Percentiles rank a stretch among this genome's conserved stretches.
These are phyloP conservation scores for Sinella curviseta DNA, from an alignment of 1,140 invertebrate species.

Conservation along the genomic window DNA sequence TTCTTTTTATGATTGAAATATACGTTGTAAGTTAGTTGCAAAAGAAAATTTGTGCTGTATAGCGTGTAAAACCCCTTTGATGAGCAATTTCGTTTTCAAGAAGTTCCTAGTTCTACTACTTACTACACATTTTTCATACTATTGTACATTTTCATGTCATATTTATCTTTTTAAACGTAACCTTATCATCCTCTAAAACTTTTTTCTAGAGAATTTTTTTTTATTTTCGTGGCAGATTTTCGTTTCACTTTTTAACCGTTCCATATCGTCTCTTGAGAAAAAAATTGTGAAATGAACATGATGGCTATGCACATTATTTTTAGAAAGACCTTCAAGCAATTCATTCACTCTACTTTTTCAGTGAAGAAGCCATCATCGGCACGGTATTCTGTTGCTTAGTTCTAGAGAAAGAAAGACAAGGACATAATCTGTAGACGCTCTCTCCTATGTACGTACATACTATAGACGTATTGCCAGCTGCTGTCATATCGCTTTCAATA, in stretches of 20 bases:
- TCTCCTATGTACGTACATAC: too few relatives aligned
- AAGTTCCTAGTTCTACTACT: too few relatives aligned
- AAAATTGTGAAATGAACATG: background rate
- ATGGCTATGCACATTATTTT: background rate
- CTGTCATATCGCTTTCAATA: constrained; percentile 11
- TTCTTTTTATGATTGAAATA: too few relatives aligned
- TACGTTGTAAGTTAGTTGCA: too few relatives aligned
- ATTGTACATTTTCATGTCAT: too few relatives aligned
- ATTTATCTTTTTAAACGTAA: background rate
- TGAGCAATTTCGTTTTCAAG: too few relatives aligned
- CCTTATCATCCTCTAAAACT: background rate
- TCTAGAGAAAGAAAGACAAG: background rate
- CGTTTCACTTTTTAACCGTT: background rate
- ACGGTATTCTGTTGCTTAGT: background rate
- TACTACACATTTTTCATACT: too few relatives aligned
- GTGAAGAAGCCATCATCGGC: background rate
- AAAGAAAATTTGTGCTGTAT: too few relatives aligned
- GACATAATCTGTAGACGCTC: background rate
- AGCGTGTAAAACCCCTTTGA: too few relatives aligned
- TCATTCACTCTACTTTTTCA: background rate
- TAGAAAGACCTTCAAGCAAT: constrained; percentile 19
- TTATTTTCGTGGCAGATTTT: too few relatives aligned
- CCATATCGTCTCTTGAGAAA: background rate
- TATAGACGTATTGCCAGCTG: background rate
- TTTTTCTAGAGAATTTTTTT: too few relatives aligned